A percentile compares a stretch with the other conserved stretches of the same genome.
Evolutionary conservation across 2,888 invertebrate genomes (phyloP).

Genomic region (Sinotaia quadrata): DNA sequence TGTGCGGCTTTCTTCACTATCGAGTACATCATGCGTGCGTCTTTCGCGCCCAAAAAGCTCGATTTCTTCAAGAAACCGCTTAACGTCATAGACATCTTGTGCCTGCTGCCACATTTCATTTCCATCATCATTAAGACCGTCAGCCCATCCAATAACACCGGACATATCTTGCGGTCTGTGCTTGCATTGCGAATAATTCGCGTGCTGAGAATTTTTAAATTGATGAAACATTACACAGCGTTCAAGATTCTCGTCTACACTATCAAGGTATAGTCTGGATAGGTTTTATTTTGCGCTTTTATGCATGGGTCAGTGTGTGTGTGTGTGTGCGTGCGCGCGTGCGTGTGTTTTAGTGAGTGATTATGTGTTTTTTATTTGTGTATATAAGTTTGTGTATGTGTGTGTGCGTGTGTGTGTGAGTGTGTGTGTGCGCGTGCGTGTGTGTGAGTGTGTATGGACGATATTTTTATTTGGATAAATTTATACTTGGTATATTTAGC

Average conservation of each 20-base stretch:
- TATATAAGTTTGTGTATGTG: too few relatives aligned
- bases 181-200: constrained; percentile 65
- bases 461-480: too few relatives aligned
- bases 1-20: constrained; percentile 64
- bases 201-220: constrained; percentile 69
- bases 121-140: constrained; percentile 62
- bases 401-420: too few relatives aligned
- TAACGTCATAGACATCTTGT: constrained; percentile 68
- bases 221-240: constrained; percentile 72
- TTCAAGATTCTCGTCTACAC: constrained; percentile 59
- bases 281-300: too few relatives aligned
- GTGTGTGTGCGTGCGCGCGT: too few relatives aligned
- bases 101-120: constrained; percentile 65
- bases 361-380: too few relatives aligned
- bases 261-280: constrained; percentile 35
- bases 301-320: too few relatives aligned
- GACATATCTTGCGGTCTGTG: constrained; percentile 57
- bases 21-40: constrained; percentile 58
- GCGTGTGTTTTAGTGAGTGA: too few relatives aligned
- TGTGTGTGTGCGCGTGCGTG: too few relatives aligned
- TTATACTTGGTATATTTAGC: too few relatives aligned
- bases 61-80: constrained; percentile 59
- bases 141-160: constrained; percentile 51
- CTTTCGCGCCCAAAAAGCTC: constrained; percentile 57
- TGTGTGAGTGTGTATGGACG: too few relatives aligned